Conservation (phyloP, 2,888 invertebrate genomes). For the Augochlorella aurata region DNA sequence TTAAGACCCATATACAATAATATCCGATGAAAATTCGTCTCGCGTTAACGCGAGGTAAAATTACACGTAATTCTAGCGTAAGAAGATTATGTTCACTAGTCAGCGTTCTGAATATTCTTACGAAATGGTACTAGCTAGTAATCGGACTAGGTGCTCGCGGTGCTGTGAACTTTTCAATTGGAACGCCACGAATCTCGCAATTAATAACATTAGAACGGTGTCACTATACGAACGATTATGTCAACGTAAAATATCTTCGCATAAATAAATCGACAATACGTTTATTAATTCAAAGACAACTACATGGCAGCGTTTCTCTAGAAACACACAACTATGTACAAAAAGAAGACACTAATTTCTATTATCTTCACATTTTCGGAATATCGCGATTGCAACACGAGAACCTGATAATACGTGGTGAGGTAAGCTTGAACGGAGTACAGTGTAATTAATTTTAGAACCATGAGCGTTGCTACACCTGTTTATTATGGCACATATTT, state of each 20-base stretch:
- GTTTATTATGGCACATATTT: too few species aligned
- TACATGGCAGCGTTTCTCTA: too few species aligned
- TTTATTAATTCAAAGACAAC: not conserved
- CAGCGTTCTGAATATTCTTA: not conserved
- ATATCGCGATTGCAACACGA: too few species aligned
- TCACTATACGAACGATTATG: not conserved
- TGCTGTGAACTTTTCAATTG: not conserved
- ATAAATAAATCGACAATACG: not conserved
- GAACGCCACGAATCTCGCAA: not conserved
- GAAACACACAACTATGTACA: not conserved
- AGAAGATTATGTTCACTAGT: not conserved
- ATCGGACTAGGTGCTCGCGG: not conserved
- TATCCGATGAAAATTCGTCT: conserved; percentile 7
- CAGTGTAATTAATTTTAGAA: too few species aligned
- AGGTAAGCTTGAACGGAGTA: too few species aligned
- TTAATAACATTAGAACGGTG: not conserved
- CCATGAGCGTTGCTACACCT: too few species aligned
- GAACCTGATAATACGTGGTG: too few species aligned
- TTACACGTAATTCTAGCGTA: not conserved
- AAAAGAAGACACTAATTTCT: not conserved
- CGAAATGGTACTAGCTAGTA: not conserved
- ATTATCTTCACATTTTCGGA: too few species aligned
- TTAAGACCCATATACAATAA: too few species aligned
- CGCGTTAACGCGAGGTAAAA: not conserved
- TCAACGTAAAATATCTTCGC: not conserved